These are phyloP conservation scores for Anarsia innoxiella DNA, from an alignment of 2,888 invertebrate genomes.

Conservation along the genomic window DNA sequence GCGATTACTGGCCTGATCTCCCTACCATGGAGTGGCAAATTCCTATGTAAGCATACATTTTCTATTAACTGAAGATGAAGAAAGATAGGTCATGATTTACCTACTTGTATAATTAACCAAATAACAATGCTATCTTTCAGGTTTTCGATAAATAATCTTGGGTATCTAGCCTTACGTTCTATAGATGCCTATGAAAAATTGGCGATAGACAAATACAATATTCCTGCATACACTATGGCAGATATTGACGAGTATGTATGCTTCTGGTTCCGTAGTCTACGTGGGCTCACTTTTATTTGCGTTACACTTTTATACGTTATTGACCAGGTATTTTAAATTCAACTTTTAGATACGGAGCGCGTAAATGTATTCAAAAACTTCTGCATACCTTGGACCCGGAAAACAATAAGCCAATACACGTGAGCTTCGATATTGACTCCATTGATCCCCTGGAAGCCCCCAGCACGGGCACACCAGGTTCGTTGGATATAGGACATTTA, in stretches of 20 bases:
- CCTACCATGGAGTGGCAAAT: slow-evolving; percentile 89
- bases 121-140: too few relatives aligned
- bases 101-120: too few relatives aligned
- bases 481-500: too few relatives aligned
- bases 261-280: too few relatives aligned
- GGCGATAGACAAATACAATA: slow-evolving; percentile 87
- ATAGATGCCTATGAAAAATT: slow-evolving; percentile 89
- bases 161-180: slow-evolving; percentile 88
- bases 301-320: too few relatives aligned
- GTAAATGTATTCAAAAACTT: slow-evolving; percentile 82
- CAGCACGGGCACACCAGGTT: slow-evolving; percentile 90
- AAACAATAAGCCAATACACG: slow-evolving; percentile 83
- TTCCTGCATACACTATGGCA: slow-evolving; percentile 89
- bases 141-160: slow-evolving; percentile 77
- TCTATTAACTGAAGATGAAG: neutral
- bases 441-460: slow-evolving; percentile 90
- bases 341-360: slow-evolving; percentile 80
- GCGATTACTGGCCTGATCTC: slow-evolving; percentile 83
- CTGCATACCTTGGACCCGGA: slow-evolving; percentile 82
- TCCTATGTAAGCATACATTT: slow-evolving; percentile 77
- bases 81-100: neutral
- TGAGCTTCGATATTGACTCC: slow-evolving; percentile 94
- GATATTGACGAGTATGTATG: slow-evolving; percentile 74
- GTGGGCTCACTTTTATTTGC: too few relatives aligned
- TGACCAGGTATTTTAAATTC: neutral